Evolutionary conservation across 2,113 vertebrate genomes (phyloP).

Genomic region (Symphodus melops): DNA sequence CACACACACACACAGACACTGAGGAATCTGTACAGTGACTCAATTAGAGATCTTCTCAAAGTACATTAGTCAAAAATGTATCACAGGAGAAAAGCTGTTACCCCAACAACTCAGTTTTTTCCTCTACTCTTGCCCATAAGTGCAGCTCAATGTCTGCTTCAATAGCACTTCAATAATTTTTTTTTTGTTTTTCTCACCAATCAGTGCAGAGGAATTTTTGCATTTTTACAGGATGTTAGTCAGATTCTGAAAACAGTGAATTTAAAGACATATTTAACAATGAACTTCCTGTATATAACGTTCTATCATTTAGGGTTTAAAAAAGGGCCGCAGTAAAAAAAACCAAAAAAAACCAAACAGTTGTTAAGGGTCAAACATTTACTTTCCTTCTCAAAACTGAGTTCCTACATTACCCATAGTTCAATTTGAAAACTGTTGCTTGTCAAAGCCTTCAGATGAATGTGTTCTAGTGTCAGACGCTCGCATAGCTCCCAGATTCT

Average conservation of each 20-base stretch:
- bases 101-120: neutral
- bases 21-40: neutral
- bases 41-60: constrained; percentile 4
- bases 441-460: neutral
- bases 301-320: too few relatives aligned
- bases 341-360: too few relatives aligned
- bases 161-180: too few relatives aligned
- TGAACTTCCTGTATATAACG: too few relatives aligned
- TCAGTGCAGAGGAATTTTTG: too few relatives aligned
- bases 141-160: neutral
- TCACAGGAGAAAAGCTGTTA: neutral
- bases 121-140: neutral
- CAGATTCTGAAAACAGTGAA: too few relatives aligned
- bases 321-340: neutral
- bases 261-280: too few relatives aligned
- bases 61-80: neutral
- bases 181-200: too few relatives aligned
- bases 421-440: neutral
- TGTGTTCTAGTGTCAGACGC: neutral
- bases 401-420: neutral
- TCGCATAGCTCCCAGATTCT: neutral
- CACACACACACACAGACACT: neutral
- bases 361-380: neutral
- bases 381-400: neutral
- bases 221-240: too few relatives aligned